Evolutionary conservation across 2,797 vertebrate species (phyloP).

Genomic region (Eurystomus glaucurus): DNA sequence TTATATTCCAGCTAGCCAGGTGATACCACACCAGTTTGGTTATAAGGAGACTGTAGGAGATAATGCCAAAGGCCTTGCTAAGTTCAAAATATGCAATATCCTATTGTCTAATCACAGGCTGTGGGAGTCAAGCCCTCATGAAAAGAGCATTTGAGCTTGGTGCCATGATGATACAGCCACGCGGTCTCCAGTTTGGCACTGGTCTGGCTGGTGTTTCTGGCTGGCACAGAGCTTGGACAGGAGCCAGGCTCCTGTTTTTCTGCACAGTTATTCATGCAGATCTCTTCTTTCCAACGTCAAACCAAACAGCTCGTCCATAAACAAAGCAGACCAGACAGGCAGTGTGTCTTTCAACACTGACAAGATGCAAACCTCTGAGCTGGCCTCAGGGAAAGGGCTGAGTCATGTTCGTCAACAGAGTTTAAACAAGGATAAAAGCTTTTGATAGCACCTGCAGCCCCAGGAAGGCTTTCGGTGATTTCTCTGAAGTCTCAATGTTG

Average conservation of each 20-base stretch:
- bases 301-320: background rate
- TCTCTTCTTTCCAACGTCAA: background rate
- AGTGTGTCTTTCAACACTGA: background rate
- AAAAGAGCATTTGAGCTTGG: background rate
- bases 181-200: background rate
- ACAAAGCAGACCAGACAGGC: background rate
- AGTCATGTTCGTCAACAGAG: background rate
- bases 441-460: background rate
- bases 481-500: constrained; percentile 10
- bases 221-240: background rate
- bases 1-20: background rate
- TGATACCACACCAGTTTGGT: background rate
- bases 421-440: constrained; percentile 42
- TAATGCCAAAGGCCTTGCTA: background rate
- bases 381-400: background rate
- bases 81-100: background rate
- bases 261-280: background rate
- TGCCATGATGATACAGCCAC: background rate
- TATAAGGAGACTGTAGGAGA: background rate
- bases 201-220: constrained; percentile 39
- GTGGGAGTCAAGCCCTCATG: background rate
- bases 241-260: background rate
- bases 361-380: constrained; percentile 20
- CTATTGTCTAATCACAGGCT: background rate
- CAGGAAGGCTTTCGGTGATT: background rate